Evolutionary conservation across 2,888 invertebrate genomes (phyloP).

Genomic region (Brachyopa scutellaris): DNA sequence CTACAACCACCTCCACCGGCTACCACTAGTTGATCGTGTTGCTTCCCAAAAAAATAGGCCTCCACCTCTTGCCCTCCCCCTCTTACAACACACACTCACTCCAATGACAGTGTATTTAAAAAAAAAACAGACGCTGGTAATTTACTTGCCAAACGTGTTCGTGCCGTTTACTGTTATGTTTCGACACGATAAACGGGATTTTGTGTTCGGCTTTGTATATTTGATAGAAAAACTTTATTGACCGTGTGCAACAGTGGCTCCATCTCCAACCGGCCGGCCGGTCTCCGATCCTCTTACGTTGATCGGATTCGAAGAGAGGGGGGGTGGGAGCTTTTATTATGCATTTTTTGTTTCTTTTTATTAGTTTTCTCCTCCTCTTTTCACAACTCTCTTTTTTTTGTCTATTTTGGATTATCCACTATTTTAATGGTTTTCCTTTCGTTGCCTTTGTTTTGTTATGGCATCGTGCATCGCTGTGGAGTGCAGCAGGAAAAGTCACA

Average conservation of each 20-base stretch:
- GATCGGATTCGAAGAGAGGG: neutral
- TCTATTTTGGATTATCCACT: conserved; percentile 24
- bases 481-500: conserved; percentile 63
- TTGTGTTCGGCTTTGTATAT: conserved; percentile 14
- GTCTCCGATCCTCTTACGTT: conserved; percentile 15
- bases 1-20: neutral
- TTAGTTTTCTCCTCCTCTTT: too few species aligned
- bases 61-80: neutral
- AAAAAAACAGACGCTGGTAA: conserved; percentile 10
- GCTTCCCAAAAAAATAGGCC: neutral
- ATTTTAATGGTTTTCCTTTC: conserved; percentile 56
- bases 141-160: conserved; percentile 67
- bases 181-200: conserved; percentile 68
- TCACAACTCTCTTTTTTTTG: too few species aligned
- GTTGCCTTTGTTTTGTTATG: conserved; percentile 37
- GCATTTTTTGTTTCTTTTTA: too few species aligned
- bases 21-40: neutral
- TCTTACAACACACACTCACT: too few species aligned
- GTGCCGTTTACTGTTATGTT: conserved; percentile 62
- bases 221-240: conserved; percentile 13
- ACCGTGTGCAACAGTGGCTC: conserved; percentile 36
- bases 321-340: too few species aligned
- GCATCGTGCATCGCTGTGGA: conserved; percentile 1
- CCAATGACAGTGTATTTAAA: too few species aligned
- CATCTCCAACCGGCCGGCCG: conserved; percentile 34